Base-by-base conservation (phyloP, 2,797 vertebrate species). In the Acanthopagrus latus region DNA sequence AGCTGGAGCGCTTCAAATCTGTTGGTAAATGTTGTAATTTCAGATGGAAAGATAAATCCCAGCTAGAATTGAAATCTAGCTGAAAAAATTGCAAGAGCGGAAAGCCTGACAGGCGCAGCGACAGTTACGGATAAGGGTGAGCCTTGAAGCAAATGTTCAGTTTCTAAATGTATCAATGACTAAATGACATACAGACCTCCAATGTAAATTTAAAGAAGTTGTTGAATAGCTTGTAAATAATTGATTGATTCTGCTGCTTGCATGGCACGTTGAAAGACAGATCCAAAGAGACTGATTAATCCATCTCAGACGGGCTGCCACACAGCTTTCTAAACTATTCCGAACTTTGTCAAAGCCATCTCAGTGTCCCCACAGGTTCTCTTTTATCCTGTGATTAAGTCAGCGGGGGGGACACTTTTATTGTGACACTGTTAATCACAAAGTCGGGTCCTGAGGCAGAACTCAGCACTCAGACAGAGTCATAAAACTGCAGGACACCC, bases 401-500 rank as follows among this genome's bases (percentile, higher is more conserved):
- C 64, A 54, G 48, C 7, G 21, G 38, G 44, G 43, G 17, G 12
- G 43, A 79, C 4, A 72, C 7, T 29, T 57, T 71, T 51, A 66
- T 52, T 3, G n/a, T 47, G 52, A 62, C 65, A 64, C 27, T 60
- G 38, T 56, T 70, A 47, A 47, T 69, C 44, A 47, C 46, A 73
- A 54, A 57, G 21, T 55, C 8, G 4, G 44, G 29, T 69, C 48
- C 41, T 52, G 14, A 76, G 68, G 74, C 21, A 62, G 20, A 77
- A 69, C 52, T 68, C 59, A 16, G 66, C 60, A 81, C 64, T 73
- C 58, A 79, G 56, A 46, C 21, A 21, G 66, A 69, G 57, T 67
- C 76, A 83, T 80, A 73, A 86, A 80, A 76, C 71, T 68, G 71
- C 50, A 70, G 66, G 87, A 86, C 82, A 87, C 81, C 44, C 17